phyloP scores from a whole-genome alignment of 2,113 vertebrate genomes.

The Calypte anna region DNA sequence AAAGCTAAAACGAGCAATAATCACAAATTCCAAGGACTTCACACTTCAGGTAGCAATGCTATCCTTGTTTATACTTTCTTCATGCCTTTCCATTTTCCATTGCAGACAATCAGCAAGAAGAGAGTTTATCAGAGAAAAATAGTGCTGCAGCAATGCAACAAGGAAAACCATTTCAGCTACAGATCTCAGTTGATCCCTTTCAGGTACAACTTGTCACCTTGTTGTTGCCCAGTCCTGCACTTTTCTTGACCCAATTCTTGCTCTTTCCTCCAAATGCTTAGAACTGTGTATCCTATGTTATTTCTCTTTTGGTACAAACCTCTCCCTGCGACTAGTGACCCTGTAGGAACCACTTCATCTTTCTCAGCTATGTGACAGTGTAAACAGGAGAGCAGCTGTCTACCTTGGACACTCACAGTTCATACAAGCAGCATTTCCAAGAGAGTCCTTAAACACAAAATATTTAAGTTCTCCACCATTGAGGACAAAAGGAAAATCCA shows the following conservation, averaged over 20 bases:
- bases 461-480: background rate
- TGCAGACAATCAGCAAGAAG: background rate
- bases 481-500: background rate
- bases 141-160: background rate
- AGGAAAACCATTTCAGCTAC: background rate
- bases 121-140: background rate
- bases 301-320: background rate
- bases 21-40: background rate
- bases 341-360: background rate
- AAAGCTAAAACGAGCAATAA: background rate
- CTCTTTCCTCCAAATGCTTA: background rate
- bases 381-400: slow-evolving; percentile 25
- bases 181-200: background rate
- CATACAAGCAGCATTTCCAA: background rate
- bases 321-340: background rate
- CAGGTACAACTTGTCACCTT: background rate
- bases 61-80: background rate
- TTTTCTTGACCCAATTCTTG: background rate
- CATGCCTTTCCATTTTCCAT: background rate
- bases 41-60: background rate
- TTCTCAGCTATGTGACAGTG: background rate
- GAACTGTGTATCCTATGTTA: background rate
- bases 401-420: background rate
- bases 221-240: background rate
- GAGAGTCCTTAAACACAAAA: background rate